phyloP scores from a whole-genome alignment of 1,140 invertebrate genomes.

The Physella acuta region DNA sequence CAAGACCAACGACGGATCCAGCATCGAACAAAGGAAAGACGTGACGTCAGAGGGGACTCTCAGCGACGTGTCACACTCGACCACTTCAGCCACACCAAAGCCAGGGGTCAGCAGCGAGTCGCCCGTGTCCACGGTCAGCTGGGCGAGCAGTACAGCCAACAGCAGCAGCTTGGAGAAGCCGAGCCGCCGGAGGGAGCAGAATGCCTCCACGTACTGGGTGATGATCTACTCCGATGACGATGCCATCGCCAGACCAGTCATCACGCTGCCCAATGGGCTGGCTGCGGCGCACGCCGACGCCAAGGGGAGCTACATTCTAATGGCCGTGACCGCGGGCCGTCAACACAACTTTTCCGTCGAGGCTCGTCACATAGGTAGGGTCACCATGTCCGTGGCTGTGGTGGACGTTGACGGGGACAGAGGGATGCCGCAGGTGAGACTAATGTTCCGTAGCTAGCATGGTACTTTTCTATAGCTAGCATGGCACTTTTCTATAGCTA shows the following conservation, averaged over 20 bases:
- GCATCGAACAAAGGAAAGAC: neutral
- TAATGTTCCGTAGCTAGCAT: too few relatives aligned
- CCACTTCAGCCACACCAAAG: neutral
- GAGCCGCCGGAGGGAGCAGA: neutral
- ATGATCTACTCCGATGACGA: conserved; percentile 32
- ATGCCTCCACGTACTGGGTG: conserved; percentile 22
- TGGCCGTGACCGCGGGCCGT: conserved; percentile 38
- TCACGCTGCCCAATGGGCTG: conserved; percentile 27
- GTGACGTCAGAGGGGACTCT: neutral
- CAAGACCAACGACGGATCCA: neutral
- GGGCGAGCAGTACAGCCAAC: neutral
- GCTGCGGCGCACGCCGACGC: conserved; percentile 28
- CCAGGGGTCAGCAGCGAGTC: neutral
- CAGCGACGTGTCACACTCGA: neutral
- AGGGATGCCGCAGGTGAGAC: conserved; percentile 24
- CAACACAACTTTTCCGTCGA: conserved; percentile 50
- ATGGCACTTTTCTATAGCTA: too few relatives aligned
- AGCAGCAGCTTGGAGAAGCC: neutral
- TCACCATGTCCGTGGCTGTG: conserved; percentile 48
- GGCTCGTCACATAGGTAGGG: conserved; percentile 49
- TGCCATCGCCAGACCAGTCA: conserved; percentile 27
- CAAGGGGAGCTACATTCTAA: conserved; percentile 30
- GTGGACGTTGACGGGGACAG: conserved; percentile 32
- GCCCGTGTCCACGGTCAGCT: neutral
- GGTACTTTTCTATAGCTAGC: too few relatives aligned